Evolutionary conservation across 1,140 invertebrate genomes (phyloP), one percentile per base, ranked within the genome.

Genomic region (Pissodes strobi): DNA sequence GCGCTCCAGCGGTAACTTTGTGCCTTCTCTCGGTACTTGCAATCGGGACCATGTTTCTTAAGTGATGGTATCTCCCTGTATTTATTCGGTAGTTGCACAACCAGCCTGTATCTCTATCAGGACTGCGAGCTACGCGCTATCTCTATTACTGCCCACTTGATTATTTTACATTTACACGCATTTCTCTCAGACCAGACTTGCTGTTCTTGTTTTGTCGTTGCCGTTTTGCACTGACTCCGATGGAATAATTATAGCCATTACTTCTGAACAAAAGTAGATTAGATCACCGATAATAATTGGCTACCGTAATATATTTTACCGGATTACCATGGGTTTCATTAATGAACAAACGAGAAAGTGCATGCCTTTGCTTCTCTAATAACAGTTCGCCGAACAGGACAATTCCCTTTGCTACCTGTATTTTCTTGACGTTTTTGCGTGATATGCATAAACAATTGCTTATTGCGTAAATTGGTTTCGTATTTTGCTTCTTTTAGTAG

Each of bases 81-180:
- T 74, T 75, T 75, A 75, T 75, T 75, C 74, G 73, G 73, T 75
- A 75, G 69, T 73, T 70, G 69, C 64, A 64, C 60, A 63, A 59
- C 63, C 68, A 64, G 57, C 58, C 67, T 64, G 69, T 72, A 72
- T 72, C 70, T 70, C 66, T 69, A 69, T 69, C 68, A 65, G 68
- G 48, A 45, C 68, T 67, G 56, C 64, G 56, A 69, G 67, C 69
- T 71, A 72, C 59, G 70, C 67, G 67, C 71, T 72, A 72, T 72
- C 71, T 72, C 69, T 72, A 72, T 72, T 72, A 72, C 69, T 57
- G 65, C 67, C 69, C 65, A 72, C 71, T 70, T 69, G 71, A 72
- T 72, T 72, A 72, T 72, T 72, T 72, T 72, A 70, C 71, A 72
- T 72, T 72, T 72, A 72, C 71, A 72, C 71, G 71, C 69, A 71